Evolutionary conservation across 1,140 invertebrate genomes (phyloP).

Genomic region (Drosophila lowei): DNA sequence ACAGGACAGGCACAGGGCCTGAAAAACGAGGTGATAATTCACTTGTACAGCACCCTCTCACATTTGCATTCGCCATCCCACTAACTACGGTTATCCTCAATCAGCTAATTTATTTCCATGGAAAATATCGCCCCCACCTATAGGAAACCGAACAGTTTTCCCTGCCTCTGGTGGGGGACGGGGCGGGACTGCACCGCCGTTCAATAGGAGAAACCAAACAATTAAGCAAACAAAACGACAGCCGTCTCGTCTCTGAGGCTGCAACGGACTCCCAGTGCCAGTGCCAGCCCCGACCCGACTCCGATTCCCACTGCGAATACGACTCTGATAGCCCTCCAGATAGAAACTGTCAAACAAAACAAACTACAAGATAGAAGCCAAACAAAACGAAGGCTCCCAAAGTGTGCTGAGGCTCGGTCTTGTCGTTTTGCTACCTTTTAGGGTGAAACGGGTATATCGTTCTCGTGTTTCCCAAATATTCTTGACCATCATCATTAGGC

Average conservation of each 20-base stretch:
- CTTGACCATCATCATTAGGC: too few species aligned
- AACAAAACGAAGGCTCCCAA: conserved; percentile 58
- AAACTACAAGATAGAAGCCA: conserved; percentile 68
- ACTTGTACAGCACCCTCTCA: conserved; percentile 38
- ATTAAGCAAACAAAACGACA: conserved; percentile 73
- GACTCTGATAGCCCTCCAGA: conserved; percentile 48
- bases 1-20: neutral
- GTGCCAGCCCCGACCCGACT: conserved; percentile 6
- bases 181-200: conserved; percentile 16
- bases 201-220: conserved; percentile 53
- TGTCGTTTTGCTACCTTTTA: conserved; percentile 29
- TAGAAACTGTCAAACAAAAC: conserved; percentile 77
- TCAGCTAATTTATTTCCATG: conserved; percentile 57
- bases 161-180: conserved; percentile 1
- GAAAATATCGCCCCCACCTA: conserved; percentile 45
- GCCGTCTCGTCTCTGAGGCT: conserved; percentile 32
- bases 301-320: conserved; percentile 19
- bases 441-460: conserved; percentile 1
- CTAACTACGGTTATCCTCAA: conserved; percentile 49
- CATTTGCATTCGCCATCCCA: conserved; percentile 37
- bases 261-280: conserved; percentile 2
- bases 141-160: conserved; percentile 34
- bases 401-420: conserved; percentile 55
- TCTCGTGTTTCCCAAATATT: too few species aligned
- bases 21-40: conserved; percentile 42